Evolutionary conservation across 1,140 invertebrate species (phyloP).

Genomic region (Ephestia elutella): DNA sequence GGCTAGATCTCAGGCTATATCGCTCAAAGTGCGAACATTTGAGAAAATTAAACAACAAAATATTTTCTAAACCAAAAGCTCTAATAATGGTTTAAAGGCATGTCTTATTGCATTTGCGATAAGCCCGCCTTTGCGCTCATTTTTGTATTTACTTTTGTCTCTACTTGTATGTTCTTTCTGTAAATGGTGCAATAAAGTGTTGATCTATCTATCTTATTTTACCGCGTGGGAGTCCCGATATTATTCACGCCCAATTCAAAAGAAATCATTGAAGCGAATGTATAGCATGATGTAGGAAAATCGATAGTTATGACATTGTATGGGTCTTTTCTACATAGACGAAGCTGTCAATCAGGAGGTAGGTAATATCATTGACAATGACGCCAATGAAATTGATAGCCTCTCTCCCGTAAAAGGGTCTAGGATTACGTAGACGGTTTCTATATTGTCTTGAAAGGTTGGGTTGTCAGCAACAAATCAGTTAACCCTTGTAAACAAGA

Average conservation of each 20-base stretch:
- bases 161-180: too few relatives aligned
- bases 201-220: too few relatives aligned
- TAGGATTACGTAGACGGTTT: slow-evolving; percentile 12
- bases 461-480: slow-evolving; percentile 20
- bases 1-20: neutral
- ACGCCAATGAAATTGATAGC: slow-evolving; percentile 41
- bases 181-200: too few relatives aligned
- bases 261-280: slow-evolving; percentile 27
- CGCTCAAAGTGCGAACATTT: neutral
- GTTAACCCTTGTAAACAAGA: slow-evolving; percentile 18
- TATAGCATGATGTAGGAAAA: slow-evolving; percentile 23
- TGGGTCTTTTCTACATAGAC: slow-evolving; percentile 26
- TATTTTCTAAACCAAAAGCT: neutral
- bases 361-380: slow-evolving; percentile 36
- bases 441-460: slow-evolving; percentile 9
- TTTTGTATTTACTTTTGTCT: too few relatives aligned
- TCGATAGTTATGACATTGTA: slow-evolving; percentile 21
- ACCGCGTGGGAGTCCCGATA: slow-evolving; percentile 19
- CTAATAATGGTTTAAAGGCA: slow-evolving; percentile 16
- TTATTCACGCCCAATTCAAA: slow-evolving; percentile 30
- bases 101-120: too few relatives aligned
- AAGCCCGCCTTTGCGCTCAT: too few relatives aligned
- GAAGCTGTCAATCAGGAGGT: slow-evolving; percentile 45
- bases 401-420: slow-evolving; percentile 6
- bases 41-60: neutral